A percentile compares a stretch with the other conserved stretches of the same genome.
Conservation (phyloP, 2,888 invertebrate species). For the Agriotes lineatus region DNA sequence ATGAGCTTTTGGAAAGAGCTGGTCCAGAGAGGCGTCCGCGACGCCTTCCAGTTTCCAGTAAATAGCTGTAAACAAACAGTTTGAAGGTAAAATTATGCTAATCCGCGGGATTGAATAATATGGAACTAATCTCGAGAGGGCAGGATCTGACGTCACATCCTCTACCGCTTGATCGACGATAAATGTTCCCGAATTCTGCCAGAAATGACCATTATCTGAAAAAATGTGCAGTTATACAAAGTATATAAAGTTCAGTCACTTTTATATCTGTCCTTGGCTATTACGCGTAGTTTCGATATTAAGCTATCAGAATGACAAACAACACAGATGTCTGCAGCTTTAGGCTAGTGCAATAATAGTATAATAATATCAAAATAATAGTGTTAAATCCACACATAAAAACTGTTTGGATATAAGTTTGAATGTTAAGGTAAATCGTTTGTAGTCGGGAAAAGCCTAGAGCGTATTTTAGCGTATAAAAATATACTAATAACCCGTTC, state of each 20-base stretch:
- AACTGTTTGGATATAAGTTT: too few relatives aligned
- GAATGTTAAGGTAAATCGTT: too few relatives aligned
- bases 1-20: background rate
- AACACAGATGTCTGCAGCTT: too few relatives aligned
- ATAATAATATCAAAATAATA: too few relatives aligned
- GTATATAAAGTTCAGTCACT: background rate
- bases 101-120: constrained; percentile 2
- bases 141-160: constrained; percentile 21
- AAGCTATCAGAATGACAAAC: background rate
- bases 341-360: too few relatives aligned
- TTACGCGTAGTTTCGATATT: background rate
- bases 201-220: constrained; percentile 17
- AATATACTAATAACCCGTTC: constrained; percentile 20
- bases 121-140: constrained; percentile 11
- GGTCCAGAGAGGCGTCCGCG: background rate
- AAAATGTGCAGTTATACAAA: background rate
- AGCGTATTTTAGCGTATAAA: background rate
- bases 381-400: too few relatives aligned
- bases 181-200: constrained; percentile 1
- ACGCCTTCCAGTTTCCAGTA: background rate
- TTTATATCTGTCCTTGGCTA: background rate
- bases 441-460: background rate
- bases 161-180: constrained; percentile 9
- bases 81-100: constrained; percentile 8
- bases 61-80: background rate